Percentiles rank a stretch among this genome's conserved stretches.
phyloP scores from a whole-genome alignment of 1,140 invertebrate species.

The Papilio xuthus region DNA sequence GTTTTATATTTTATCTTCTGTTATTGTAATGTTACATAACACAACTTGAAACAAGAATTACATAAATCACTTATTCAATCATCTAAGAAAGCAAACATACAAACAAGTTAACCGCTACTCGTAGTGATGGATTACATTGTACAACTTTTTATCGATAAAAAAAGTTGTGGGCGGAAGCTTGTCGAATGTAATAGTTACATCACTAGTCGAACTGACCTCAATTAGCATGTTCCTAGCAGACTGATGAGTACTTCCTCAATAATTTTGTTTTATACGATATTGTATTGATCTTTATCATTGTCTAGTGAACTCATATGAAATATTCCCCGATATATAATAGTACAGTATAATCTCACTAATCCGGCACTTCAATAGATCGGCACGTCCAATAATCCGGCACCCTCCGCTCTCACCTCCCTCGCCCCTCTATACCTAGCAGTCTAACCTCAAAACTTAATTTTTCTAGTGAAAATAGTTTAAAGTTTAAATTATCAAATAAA shows the following conservation, averaged over 20 bases:
- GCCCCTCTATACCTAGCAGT: too few species aligned
- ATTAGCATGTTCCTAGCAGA: conserved; percentile 19
- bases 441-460: too few species aligned
- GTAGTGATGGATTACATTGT: conserved; percentile 16
- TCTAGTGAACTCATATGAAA: too few species aligned
- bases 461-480: too few species aligned
- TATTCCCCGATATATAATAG: too few species aligned
- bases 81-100: neutral
- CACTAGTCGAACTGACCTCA: conserved; percentile 25
- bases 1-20: neutral
- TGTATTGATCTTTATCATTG: neutral
- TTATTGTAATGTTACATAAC: neutral
- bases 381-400: too few species aligned
- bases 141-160: conserved; percentile 33
- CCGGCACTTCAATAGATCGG: too few species aligned
- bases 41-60: neutral
- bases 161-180: conserved; percentile 3
- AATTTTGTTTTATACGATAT: neutral
- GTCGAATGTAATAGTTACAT: conserved; percentile 32
- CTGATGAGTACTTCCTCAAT: conserved; percentile 12
- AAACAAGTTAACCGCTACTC: neutral
- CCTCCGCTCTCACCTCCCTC: too few species aligned
- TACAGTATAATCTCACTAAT: too few species aligned
- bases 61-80: conserved; percentile 31
- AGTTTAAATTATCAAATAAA: too few species aligned